Base-by-base conservation (phyloP, 1,140 invertebrate species). In the Drosophila subobscura region DNA sequence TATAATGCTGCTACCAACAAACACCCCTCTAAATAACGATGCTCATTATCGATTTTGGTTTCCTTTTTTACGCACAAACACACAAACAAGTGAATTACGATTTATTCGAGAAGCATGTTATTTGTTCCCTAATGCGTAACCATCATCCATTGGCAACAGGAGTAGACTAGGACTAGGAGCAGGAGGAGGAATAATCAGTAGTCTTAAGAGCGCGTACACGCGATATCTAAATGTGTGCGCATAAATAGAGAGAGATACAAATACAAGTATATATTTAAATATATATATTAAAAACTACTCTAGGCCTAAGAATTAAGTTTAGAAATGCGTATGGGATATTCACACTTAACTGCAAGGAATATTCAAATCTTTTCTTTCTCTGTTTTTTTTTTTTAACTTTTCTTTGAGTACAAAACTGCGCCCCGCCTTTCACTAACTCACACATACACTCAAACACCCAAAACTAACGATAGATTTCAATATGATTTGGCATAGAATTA, bases 11-110 rank as follows among this genome's bases (percentile, higher is more conserved):
- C 70, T 72, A 54, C 44, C 37, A 14, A 51, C 44, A 27, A 16
- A 5, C 29, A 45, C n/a, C 5, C 23, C 14, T 41, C 66, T 45
- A 42, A 27, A 60, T 44, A 22, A 67, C 49, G 50, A 72, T 72
- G 68, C 70, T 72, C 68, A 78, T 51, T 50, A 65, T 51, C 51
- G 10, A 59, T 68, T 77, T 74, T 72, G 58, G 55, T 71, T 60
- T 61, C 50, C 41, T 22, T 22, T 22, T 47, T 68, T 49, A 45
- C 53, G 54, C 47, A 64, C 58, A 65, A 70, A 79, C 37, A 37
- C 54, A 65, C 64, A 79, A 37, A 37, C 33, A 37, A 37, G 2
- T 37, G 33, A 12, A 12, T 37, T 37, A 37, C 51, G 53, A 61
- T 49, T 58, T 29, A 47, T 25, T 45, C n/a, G 59, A 58, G 45